Evolutionary conservation across 2,797 vertebrate genomes (phyloP), one percentile per base, ranked within the genome.

Genomic region (Hypotaenidia okinawae): DNA sequence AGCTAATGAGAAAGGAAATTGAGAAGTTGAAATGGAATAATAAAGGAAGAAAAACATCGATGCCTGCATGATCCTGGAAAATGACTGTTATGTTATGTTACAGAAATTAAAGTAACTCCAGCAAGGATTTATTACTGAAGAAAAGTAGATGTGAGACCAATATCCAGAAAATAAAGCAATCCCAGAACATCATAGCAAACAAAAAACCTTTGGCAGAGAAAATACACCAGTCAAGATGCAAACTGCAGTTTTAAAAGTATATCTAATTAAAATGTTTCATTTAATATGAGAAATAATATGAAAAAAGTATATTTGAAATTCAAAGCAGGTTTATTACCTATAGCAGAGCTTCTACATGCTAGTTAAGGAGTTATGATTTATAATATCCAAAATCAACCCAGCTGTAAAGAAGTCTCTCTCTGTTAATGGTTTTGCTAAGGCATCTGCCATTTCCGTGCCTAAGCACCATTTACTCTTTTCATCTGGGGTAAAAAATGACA

Each of bases 1-100:
- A 75, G 19, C 25, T 90, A 91, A 83, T 87, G 69, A 95, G 66
- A 95, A n/a, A 88, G 94, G 72, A 95, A 95, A 93, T 74, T 62
- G 59, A 84, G 88, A 68, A 84, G 30, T 13, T 94, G 70, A 94
- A 87, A 89, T 0, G 2, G 57, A 87, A 70, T 80, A 83, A 84
- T 68, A 79, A 89, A 75, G 27, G 69, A 69, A 93, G 78, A 77
- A 89, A 94, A 93, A 63, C 41, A 54, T 12, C 76, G 61, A 82
- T 75, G 59, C 62, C 69, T 62, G 18, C 25, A 19, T 47, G 43
- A 90, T 89, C 45, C 49, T 81, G 67, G 74, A 83, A 91, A 94
- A 89, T 78, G 5, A 82, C 59, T 80, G 24, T 73, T 95, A 27
- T 27, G 37, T 57, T 83, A 54, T 92, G 9, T 55, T 89, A 63